Evolutionary conservation across 1,140 invertebrate genomes (phyloP).

Genomic region (Uloborus diversus): DNA sequence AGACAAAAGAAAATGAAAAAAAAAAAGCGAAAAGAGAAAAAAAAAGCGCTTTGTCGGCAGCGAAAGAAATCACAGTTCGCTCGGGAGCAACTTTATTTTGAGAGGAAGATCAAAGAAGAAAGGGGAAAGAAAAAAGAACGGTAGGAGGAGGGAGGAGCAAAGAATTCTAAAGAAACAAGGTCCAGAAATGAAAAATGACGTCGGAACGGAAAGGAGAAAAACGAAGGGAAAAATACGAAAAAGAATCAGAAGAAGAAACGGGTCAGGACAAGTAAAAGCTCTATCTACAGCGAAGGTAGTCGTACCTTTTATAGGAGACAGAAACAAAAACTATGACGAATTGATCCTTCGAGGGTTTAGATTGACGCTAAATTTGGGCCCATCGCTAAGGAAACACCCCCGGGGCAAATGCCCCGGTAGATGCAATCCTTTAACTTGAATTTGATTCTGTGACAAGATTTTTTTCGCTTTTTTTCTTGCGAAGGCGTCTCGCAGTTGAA

Average conservation of each 20-base stretch:
- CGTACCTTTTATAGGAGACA: conserved; percentile 12
- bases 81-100: conserved; percentile 45
- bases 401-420: neutral
- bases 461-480: too few relatives aligned
- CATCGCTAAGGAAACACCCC: neutral
- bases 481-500: too few relatives aligned
- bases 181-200: conserved; percentile 47
- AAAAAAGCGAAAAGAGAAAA: conserved; percentile 21
- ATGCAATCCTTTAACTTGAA: neutral
- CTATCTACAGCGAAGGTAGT: conserved; percentile 31
- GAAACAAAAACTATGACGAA: conserved; percentile 41
- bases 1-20: neutral
- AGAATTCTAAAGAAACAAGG: conserved; percentile 31
- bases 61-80: conserved; percentile 37
- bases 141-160: conserved; percentile 1
- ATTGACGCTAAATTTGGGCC: conserved; percentile 48
- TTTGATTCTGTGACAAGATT: too few relatives aligned
- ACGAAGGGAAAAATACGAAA: neutral
- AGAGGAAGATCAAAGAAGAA: conserved; percentile 29
- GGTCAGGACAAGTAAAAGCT: conserved; percentile 54
- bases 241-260: conserved; percentile 26
- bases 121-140: conserved; percentile 9
- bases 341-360: conserved; percentile 11
- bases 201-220: neutral
- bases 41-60: neutral